Percentiles rank a stretch among this genome's conserved stretches.
phyloP scores from a whole-genome alignment of 2,113 vertebrate species.

The Malurus melanocephalus region DNA sequence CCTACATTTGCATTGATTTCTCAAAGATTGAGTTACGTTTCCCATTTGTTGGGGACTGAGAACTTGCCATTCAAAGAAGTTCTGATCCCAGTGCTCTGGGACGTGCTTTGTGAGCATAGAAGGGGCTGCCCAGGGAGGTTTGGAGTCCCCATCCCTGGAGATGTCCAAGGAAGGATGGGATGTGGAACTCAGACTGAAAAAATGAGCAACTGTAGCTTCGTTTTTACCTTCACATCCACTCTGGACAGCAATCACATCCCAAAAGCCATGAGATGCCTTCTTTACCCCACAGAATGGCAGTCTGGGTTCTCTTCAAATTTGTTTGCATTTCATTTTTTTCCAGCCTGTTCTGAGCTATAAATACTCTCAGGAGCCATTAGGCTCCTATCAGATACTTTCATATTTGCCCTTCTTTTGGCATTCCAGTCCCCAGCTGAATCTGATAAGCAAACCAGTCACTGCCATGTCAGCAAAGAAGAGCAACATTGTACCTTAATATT shows the following conservation, averaged over 20 bases:
- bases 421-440: slow-evolving; percentile 52
- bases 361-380: neutral
- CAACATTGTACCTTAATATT: slow-evolving; percentile 52
- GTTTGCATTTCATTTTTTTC: neutral
- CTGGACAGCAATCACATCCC: neutral
- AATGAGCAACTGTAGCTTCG: neutral
- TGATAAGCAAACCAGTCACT: slow-evolving; percentile 61
- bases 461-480: slow-evolving; percentile 35
- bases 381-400: slow-evolving; percentile 1
- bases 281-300: neutral
- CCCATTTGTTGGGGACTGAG: neutral
- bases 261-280: neutral
- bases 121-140: neutral
- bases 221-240: neutral
- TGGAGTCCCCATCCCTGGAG: neutral
- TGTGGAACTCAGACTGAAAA: neutral
- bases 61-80: neutral
- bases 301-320: neutral
- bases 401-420: slow-evolving; percentile 50
- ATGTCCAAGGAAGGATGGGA: neutral
- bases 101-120: fast-evolving
- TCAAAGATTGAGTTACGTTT: slow-evolving; percentile 20
- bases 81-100: neutral
- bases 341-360: slow-evolving; percentile 7
- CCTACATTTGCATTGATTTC: slow-evolving; percentile 12